Percentiles rank a stretch among this genome's conserved stretches.
Evolutionary conservation across 2,113 vertebrate genomes (phyloP).

Genomic region (Carlito syrichta): DNA sequence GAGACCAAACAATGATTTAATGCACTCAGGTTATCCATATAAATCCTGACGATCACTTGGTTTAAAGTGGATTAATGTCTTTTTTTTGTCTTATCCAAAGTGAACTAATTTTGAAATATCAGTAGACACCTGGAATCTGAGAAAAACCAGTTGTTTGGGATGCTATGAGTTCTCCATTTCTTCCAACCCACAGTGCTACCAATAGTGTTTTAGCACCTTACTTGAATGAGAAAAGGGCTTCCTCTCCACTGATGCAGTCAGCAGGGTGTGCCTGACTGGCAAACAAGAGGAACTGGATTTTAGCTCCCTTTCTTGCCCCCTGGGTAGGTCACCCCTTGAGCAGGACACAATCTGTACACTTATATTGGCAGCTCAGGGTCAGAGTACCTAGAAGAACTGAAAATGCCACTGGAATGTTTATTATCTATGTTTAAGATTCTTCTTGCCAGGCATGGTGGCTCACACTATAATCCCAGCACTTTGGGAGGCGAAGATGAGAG

Average conservation of each 20-base stretch:
- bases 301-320: accelerated
- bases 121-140: background rate
- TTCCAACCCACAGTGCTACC: background rate
- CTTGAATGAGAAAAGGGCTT: background rate
- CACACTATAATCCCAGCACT: no score
- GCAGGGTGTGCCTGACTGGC: accelerated
- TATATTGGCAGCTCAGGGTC: accelerated
- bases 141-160: background rate
- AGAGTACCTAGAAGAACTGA: background rate
- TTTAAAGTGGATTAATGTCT: background rate
- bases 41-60: background rate
- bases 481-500: no score
- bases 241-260: background rate
- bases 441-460: no score
- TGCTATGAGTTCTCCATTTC: background rate
- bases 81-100: background rate
- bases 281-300: no score
- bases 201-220: background rate
- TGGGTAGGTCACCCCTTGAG: no score
- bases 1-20: background rate
- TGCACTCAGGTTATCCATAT: background rate
- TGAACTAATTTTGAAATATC: background rate
- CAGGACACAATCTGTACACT: background rate
- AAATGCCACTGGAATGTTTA: background rate
- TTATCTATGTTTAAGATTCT: background rate